Base-by-base conservation (phyloP, 2,888 invertebrate genomes). In the Latrodectus hesperus region DNA sequence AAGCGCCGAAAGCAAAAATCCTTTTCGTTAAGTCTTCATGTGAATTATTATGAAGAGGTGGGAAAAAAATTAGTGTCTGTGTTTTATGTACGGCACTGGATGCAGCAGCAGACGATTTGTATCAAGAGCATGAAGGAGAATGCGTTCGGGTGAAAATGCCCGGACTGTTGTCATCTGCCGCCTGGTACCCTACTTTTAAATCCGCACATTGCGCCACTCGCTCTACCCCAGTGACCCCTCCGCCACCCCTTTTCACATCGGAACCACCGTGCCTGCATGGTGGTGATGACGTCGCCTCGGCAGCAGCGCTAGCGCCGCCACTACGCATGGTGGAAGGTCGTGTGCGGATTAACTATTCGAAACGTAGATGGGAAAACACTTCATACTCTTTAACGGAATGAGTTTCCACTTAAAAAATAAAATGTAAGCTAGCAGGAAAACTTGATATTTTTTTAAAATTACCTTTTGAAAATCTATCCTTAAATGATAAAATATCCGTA, bases 161-260 rank as follows among this genome's bases (percentile, higher is more conserved):
- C 86, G 86, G 76, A 77, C 86, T 87, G 86, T 81, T 81, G 72
- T 72, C 76, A 77, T 81, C 81, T 72, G 64, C 60, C 52, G 71
- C 53, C 70, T 75, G 55, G 75, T 80, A 87, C 77, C 76, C 86
- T 71, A 87, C 86, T 87, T 87, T 87, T 87, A 87, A 87, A 87
- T 87, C 86, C 86, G 86, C 81, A 87, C 86, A 87, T 87, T 87
- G 86, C 86, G 86, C 86, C 86, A 87, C 86, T 87, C 81, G 72
- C 76, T 76, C 75, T 64, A 76, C 77, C 75, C 72, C 70, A 52
- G 53, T 78, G 49, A 53, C 72, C 53, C 72, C 60, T 72, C 78
- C 67, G 73, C 76, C 64, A 9, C 73, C 68, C 70, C 64, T 71
- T 11, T 60, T 51, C 70, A 55, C 80, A 22, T 26, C 77, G 51